Evolutionary conservation across 2,797 vertebrate genomes (phyloP), one percentile per base, ranked within the genome.

Genomic region (Adrianichthys oophorus): DNA sequence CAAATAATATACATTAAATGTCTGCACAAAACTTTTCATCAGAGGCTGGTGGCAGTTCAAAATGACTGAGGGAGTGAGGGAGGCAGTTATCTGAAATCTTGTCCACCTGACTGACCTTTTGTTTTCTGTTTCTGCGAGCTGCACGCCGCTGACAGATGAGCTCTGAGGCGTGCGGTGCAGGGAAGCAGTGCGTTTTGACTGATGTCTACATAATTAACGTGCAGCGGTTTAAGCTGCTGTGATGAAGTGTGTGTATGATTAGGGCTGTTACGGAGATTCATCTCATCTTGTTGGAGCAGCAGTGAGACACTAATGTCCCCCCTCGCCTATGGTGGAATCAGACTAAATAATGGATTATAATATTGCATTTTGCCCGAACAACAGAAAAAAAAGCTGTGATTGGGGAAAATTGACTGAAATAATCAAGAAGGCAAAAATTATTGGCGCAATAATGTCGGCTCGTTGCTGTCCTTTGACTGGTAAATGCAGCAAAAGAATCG

Each of bases 201-300:
- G 88, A 92, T 91, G 89, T 88, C 88, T 90, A 90, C 91, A 91
- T 91, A 92, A 92, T 91, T 90, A 91, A 89, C 78, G 84, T 68
- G 78, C 82, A 70, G 84, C 72, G 82, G 78, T 89, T 90, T 85
- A 87, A 29, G 84, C 80, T 74, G 73, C 73, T 0, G 84, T 90
- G 89, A 91, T 88, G 79, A 87, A 91, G 86, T 84, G 87, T 87
- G 86, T 89, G 85, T 90, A 87, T 92, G 90, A 92, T 91, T 88
- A 85, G 88, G 85, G 82, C 89, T 89, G 89, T 92, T 91, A 89
- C 80, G 44, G 52, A 76, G 81, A 83, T 83, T 83, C 83, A 83
- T 86, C 81, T 86, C 85, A 86, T 84, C 87, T 82, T 87, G 86
- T 80, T 83, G 83, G 74, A 85, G 76, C 68, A 60, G 60, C 49